These are phyloP conservation scores for Teinopalpus imperialis DNA, from an alignment of 2,888 invertebrate species.

Conservation along the genomic window DNA sequence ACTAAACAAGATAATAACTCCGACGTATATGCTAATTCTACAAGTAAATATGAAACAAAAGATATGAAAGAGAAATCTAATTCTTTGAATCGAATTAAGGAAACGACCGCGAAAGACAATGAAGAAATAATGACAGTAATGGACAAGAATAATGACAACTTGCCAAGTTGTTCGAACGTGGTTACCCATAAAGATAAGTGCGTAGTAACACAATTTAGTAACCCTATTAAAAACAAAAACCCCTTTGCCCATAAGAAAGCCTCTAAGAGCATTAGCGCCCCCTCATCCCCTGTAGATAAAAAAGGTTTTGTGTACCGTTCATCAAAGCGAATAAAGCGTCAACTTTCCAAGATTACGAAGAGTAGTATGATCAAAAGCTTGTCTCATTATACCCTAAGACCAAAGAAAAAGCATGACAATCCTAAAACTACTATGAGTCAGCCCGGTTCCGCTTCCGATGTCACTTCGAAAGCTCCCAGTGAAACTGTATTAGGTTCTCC, in stretches of 20 bases:
- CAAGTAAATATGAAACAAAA: too few species aligned
- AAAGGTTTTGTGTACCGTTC: conserved; percentile 69
- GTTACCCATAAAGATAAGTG: conserved; percentile 42
- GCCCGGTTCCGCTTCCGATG: conserved; percentile 63
- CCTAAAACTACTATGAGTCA: conserved; percentile 56
- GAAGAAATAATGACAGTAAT: conserved; percentile 10
- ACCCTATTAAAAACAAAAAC: conserved; percentile 65
- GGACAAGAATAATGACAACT: conserved; percentile 13
- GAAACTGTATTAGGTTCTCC: conserved; percentile 79
- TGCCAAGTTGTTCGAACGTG: conserved; percentile 16
- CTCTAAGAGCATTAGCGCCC: conserved; percentile 67
- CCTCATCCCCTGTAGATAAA: conserved; percentile 70
- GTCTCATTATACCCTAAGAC: conserved; percentile 67
- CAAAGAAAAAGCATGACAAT: conserved; percentile 61
- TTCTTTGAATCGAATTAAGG: conserved; percentile 25
- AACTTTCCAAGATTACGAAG: conserved; percentile 66
- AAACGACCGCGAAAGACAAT: conserved; percentile 17
- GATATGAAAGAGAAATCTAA: too few species aligned
- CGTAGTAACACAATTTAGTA: conserved; percentile 50
- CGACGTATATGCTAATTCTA: too few species aligned
- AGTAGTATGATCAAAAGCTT: conserved; percentile 74
- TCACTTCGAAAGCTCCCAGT: conserved; percentile 65
- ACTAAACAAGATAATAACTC: conserved; percentile 16
- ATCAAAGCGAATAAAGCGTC: conserved; percentile 63
- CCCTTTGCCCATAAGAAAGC: conserved; percentile 66